These are phyloP conservation scores for Alauda arvensis DNA, from an alignment of 2,797 vertebrate species.

Conservation along the genomic window DNA sequence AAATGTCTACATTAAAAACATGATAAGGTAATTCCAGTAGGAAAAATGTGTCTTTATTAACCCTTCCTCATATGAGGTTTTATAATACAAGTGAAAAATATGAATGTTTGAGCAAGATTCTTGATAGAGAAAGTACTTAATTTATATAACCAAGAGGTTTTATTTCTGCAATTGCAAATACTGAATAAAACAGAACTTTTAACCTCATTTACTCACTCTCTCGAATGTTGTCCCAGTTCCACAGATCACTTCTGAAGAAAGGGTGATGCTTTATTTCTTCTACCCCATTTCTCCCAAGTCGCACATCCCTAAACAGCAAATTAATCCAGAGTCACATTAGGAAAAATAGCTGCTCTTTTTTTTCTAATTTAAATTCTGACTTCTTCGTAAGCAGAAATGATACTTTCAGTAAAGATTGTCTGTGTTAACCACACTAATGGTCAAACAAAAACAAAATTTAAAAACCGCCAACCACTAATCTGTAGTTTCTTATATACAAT, in stretches of 20 bases:
- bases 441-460: background rate
- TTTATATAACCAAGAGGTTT: background rate
- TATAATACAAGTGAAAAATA: background rate
- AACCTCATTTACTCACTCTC: slow-evolving; percentile 82
- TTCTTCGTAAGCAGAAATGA: background rate
- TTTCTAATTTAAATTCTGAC: background rate
- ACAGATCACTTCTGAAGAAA: slow-evolving; percentile 96
- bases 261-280: slow-evolving; percentile 94
- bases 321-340: slow-evolving; percentile 48
- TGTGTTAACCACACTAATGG: background rate
- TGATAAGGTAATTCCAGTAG: background rate
- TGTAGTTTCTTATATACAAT: slow-evolving; percentile 16
- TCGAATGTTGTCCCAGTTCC: slow-evolving; percentile 96
- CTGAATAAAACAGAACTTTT: background rate
- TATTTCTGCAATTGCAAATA: background rate
- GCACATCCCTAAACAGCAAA: slow-evolving; percentile 86
- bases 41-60: background rate
- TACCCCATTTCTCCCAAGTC: slow-evolving; percentile 91
- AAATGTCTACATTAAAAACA: background rate
- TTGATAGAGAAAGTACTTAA: background rate
- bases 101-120: background rate
- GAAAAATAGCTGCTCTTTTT: background rate
- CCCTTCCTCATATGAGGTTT: background rate
- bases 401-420: background rate
- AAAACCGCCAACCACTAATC: background rate